These are phyloP conservation scores for Tenthredo mesomela DNA, from an alignment of 2,888 invertebrate genomes.

Conservation along the genomic window DNA sequence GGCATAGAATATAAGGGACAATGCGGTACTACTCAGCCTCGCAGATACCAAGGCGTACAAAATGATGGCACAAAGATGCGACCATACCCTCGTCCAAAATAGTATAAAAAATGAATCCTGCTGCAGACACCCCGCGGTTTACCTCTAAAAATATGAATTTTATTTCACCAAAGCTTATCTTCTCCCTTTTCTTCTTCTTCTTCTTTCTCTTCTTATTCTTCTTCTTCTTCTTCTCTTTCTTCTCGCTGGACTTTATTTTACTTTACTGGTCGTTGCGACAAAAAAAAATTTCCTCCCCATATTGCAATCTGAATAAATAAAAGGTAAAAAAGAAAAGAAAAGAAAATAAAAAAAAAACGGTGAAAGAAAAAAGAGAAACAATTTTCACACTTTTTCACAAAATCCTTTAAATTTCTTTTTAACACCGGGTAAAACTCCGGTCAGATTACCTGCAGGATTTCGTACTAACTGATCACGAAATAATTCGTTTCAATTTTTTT, in stretches of 20 bases:
- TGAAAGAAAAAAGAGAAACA: neutral
- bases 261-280: neutral
- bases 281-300: neutral
- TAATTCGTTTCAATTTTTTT: neutral
- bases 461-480: neutral
- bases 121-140: slow-evolving; percentile 26
- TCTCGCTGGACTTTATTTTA: slow-evolving; percentile 15
- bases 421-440: neutral
- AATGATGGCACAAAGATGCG: neutral
- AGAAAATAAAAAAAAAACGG: neutral
- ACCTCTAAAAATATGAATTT: slow-evolving; percentile 34
- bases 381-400: neutral
- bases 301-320: neutral
- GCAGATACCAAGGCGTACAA: neutral
- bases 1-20: neutral
- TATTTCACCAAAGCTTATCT: neutral
- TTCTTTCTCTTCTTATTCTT: neutral
- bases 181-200: neutral
- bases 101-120: slow-evolving; percentile 28
- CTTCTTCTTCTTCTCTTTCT: neutral
- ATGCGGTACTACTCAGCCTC: neutral
- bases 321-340: neutral
- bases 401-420: neutral
- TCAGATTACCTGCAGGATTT: neutral
- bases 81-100: slow-evolving; percentile 1